phyloP scores from a whole-genome alignment of 2,888 invertebrate genomes.

The Trichacis sp. region DNA sequence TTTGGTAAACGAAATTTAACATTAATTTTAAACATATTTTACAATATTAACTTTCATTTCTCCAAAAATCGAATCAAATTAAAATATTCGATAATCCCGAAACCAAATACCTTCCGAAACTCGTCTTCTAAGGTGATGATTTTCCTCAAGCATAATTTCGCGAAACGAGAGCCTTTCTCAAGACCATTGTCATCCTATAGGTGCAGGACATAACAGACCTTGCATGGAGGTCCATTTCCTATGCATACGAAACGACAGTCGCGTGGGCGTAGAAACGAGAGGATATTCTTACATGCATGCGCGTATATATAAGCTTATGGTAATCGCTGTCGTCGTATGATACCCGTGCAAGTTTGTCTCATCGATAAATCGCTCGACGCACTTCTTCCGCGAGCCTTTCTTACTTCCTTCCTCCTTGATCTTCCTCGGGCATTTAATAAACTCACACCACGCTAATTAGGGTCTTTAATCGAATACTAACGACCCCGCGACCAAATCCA shows the following conservation, averaged over 20 bases:
- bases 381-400: constrained; percentile 40
- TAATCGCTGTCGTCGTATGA: constrained; percentile 44
- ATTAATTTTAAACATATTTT: too few relatives aligned
- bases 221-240: constrained; percentile 51
- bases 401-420: constrained; percentile 40
- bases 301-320: constrained; percentile 44
- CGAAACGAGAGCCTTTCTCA: constrained; percentile 44
- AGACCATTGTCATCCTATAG: constrained; percentile 43
- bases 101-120: too few relatives aligned
- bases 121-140: too few relatives aligned
- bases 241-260: constrained; percentile 44
- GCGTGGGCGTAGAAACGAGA: constrained; percentile 50
- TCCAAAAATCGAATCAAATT: too few relatives aligned
- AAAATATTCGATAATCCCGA: too few relatives aligned
- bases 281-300: constrained; percentile 41
- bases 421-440: constrained; percentile 22
- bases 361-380: constrained; percentile 42
- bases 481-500: too few relatives aligned
- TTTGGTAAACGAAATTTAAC: too few relatives aligned
- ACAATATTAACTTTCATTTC: too few relatives aligned
- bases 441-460: constrained; percentile 20
- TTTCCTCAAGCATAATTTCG: too few relatives aligned
- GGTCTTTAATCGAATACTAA: constrained; percentile 9
- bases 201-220: constrained; percentile 40
- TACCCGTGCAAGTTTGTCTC: constrained; percentile 45